A percentile compares a stretch with the other conserved stretches of the same genome.
These are phyloP conservation scores for Thymallus thymallus DNA, from an alignment of 2,113 vertebrate species.

Conservation along the genomic window DNA sequence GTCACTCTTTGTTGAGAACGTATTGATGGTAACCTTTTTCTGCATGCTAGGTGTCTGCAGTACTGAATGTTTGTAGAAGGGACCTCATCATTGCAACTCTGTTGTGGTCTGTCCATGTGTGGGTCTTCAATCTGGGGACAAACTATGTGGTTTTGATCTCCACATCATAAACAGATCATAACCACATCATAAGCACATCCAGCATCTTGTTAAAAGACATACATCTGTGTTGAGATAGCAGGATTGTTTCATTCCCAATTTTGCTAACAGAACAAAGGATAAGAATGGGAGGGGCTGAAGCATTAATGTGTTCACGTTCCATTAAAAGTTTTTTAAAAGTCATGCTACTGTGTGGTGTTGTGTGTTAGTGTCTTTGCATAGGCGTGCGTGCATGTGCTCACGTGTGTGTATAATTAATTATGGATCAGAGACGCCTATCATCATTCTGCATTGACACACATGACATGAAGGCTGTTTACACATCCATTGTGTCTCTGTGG, in stretches of 20 bases:
- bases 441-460: slow-evolving; percentile 54
- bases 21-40: slow-evolving; percentile 24
- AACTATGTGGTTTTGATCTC: slow-evolving; percentile 42
- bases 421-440: slow-evolving; percentile 65
- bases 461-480: slow-evolving; percentile 26
- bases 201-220: slow-evolving; percentile 42
- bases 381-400: slow-evolving; percentile 23
- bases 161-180: slow-evolving; percentile 3
- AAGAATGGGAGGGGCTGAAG: background rate
- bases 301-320: background rate
- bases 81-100: slow-evolving; percentile 31
- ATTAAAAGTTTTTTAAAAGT: background rate
- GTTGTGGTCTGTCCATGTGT: slow-evolving; percentile 50
- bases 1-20: background rate
- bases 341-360: background rate
- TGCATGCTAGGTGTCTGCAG: slow-evolving; percentile 45
- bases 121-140: slow-evolving; percentile 31
- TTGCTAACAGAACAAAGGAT: background rate
- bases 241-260: background rate
- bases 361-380: slow-evolving; percentile 4
- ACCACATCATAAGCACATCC: slow-evolving; percentile 18
- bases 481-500: slow-evolving; percentile 17
- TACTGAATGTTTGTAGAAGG: slow-evolving; percentile 16
- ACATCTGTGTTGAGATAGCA: background rate
- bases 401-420: slow-evolving; percentile 40